These are phyloP conservation scores for Gambusia holbrooki DNA, from an alignment of 2,113 vertebrate species.

Conservation along the genomic window DNA sequence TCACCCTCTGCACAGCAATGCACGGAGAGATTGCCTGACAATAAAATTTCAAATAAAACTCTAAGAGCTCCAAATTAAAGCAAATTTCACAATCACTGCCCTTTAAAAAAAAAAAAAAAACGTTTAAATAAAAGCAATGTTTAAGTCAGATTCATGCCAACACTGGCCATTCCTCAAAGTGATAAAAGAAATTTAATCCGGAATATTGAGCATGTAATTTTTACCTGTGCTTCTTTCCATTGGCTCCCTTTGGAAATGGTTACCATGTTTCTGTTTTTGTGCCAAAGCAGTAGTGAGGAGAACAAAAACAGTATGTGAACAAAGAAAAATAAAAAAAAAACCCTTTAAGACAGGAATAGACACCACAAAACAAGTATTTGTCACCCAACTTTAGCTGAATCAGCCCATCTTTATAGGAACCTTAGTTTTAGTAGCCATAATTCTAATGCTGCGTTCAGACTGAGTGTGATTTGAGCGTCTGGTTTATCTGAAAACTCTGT, in stretches of 20 bases:
- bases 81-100: slow-evolving; percentile 41
- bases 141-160: slow-evolving; percentile 50
- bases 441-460: too few relatives aligned
- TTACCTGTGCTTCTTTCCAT: slow-evolving; percentile 77
- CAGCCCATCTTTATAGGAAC: neutral
- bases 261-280: slow-evolving; percentile 69
- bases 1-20: neutral
- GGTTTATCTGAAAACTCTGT: too few relatives aligned
- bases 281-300: slow-evolving; percentile 35
- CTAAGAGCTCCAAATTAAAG: slow-evolving; percentile 61
- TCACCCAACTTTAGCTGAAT: neutral
- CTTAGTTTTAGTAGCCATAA: neutral
- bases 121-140: slow-evolving; percentile 50
- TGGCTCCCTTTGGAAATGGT: slow-evolving; percentile 68
- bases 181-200: slow-evolving; percentile 75
- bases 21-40: neutral
- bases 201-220: slow-evolving; percentile 79
- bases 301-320: slow-evolving; percentile 10
- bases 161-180: slow-evolving; percentile 57
- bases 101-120: slow-evolving; percentile 24
- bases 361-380: slow-evolving; percentile 1
- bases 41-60: slow-evolving; percentile 34
- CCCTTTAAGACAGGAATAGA: neutral
- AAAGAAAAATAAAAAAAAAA: slow-evolving; percentile 11
- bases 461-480: too few relatives aligned